A percentile compares a stretch with the other conserved stretches of the same genome.
These are phyloP conservation scores for Oplegnathus fasciatus DNA, from an alignment of 2,113 vertebrate genomes.

Conservation along the genomic window DNA sequence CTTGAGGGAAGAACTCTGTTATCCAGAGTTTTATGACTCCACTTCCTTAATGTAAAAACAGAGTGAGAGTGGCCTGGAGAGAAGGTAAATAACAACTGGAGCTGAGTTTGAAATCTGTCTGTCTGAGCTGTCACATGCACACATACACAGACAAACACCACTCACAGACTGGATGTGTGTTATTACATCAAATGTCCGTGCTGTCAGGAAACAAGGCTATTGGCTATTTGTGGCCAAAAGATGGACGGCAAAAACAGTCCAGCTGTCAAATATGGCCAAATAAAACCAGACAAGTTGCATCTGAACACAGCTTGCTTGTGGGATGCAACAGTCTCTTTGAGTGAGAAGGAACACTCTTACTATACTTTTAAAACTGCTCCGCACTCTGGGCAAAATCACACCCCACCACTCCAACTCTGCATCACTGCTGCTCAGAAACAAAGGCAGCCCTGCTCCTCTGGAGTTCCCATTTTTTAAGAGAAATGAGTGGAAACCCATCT, in stretches of 20 bases:
- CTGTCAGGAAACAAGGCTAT: constrained; percentile 50
- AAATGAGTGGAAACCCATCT: not conserved
- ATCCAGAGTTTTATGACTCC: constrained; percentile 1
- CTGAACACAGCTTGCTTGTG: constrained; percentile 37
- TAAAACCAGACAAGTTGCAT: constrained; percentile 45
- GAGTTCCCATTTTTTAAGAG: not conserved
- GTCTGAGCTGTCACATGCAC: constrained; percentile 43
- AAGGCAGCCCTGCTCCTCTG: not conserved
- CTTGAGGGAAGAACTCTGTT: not conserved
- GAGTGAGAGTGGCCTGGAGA: not conserved
- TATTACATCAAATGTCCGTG: constrained; percentile 44
- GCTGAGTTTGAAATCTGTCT: constrained; percentile 39
- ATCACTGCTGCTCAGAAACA: not conserved
- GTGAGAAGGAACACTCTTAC: constrained; percentile 1
- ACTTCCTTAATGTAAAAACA: constrained; percentile 2
- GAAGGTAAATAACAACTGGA: constrained; percentile 26
- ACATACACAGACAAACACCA: constrained; percentile 22
- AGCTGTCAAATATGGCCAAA: constrained; percentile 56
- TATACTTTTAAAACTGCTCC: constrained; percentile 11
- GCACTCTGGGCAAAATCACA: not conserved
- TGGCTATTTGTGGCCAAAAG: constrained; percentile 54
- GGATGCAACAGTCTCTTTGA: constrained; percentile 12
- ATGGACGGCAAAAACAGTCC: constrained; percentile 39
- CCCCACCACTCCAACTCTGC: not conserved
- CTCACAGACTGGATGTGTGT: constrained; percentile 36